Base-by-base conservation (phyloP, 2,888 invertebrate species). In the Ophonus ardosiacus region DNA sequence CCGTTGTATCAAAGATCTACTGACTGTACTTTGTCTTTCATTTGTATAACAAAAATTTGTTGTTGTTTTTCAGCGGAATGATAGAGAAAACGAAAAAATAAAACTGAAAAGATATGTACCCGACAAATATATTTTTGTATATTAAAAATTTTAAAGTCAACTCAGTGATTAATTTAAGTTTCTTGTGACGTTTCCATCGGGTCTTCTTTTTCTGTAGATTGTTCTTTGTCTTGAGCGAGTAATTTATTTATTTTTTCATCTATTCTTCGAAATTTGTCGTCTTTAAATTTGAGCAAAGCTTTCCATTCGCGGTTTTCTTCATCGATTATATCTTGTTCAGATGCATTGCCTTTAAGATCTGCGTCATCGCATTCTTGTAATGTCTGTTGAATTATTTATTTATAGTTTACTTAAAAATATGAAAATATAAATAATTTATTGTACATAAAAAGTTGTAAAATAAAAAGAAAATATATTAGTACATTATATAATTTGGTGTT, bases 401-500 rank as follows among this genome's bases (percentile, higher is more conserved):
- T 78, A 78, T 78, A 63, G 63, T 80, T 80, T 85, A 80, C 85
- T 80, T 80, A 68, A 76, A 76, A 57, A 21, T 76, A 79, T 61
- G 43, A 43, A 81, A 24, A 81, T 68, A 78, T 63, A 84, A 78
- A 84, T 84, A 78, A 84, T 84, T 84, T 84, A 84, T 84, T 84
- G 84, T 84, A 84, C 10, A 84, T 84, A 84, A 76, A 84, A 84
- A 38, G 74, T 84, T 78, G 76, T 78, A 78, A 84, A 61, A 84
- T 84, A 84, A 79, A 79, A 59, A 76, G 74, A 76, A 80, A 85
- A 85, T 80, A 61, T 80, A 85, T 85, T 80, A 85, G 79, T 85
- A 79, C 76, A 83, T 76, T 83, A 83, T 71, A 83, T 74, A 83
- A 57, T 43, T n/a, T 21, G 51, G 31, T 6, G n/a, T 81, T 81